These are phyloP conservation scores for Baronia brevicornis DNA, from an alignment of 2,888 invertebrate species.

Conservation along the genomic window DNA sequence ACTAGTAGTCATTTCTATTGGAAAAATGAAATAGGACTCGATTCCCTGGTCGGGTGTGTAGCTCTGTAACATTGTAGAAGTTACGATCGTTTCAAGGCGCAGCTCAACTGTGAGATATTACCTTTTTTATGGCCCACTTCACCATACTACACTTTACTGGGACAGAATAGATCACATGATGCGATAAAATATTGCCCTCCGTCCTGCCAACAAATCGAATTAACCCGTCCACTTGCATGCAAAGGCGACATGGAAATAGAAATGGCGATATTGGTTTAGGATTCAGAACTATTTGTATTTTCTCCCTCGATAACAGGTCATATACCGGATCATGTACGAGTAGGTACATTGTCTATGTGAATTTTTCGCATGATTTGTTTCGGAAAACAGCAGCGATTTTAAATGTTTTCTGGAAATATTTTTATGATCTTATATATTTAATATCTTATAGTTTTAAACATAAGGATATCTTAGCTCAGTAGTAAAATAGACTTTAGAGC, in stretches of 20 bases:
- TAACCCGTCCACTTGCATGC: conserved; percentile 75
- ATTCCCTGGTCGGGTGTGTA: conserved; percentile 44
- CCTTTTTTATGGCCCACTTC: conserved; percentile 74
- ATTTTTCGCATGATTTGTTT: conserved; percentile 3
- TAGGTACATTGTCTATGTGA: conserved; percentile 5
- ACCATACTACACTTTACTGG: conserved; percentile 65
- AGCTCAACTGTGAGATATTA: conserved; percentile 74
- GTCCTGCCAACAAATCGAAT: conserved; percentile 68
- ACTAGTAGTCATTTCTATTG: too few species aligned
- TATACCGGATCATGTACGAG: conserved; percentile 12
- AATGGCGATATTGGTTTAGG: conserved; percentile 64
- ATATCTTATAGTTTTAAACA: too few species aligned
- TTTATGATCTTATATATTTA: too few species aligned
- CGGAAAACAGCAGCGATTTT: conserved; percentile 15
- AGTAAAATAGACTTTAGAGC: too few species aligned
- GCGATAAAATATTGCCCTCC: conserved; percentile 73
- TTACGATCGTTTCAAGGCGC: conserved; percentile 68
- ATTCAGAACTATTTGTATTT: conserved; percentile 50
- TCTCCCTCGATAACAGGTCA: conserved; percentile 36
- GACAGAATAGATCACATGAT: conserved; percentile 75
- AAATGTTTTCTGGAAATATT: conserved; percentile 17
- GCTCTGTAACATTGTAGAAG: conserved; percentile 71
- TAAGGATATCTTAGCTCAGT: too few species aligned
- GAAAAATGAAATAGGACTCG: conserved; percentile 38
- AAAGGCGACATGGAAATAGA: conserved; percentile 65